Evolutionary conservation across 2,113 vertebrate genomes (phyloP).

Genomic region (Pseudorhombus dupliciocellatus): DNA sequence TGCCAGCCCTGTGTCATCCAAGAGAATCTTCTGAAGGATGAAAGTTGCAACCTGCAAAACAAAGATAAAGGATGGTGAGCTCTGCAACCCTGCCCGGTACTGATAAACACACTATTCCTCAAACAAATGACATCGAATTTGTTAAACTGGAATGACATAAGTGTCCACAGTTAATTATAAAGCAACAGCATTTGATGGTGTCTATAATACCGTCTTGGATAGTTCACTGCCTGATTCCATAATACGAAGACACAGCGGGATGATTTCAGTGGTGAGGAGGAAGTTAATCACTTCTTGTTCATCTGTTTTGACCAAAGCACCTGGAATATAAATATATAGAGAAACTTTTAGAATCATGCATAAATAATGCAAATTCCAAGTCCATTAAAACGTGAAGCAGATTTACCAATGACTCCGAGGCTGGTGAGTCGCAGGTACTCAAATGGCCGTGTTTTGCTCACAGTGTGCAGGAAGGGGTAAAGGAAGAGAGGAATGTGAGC

Average conservation of each 20-base stretch:
- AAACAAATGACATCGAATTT: too few species aligned
- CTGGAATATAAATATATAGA: constrained; percentile 69
- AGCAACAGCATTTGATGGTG: too few species aligned
- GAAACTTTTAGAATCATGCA: not conserved
- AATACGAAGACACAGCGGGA: constrained; percentile 96
- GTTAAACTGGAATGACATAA: too few species aligned
- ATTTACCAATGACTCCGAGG: constrained; percentile 93
- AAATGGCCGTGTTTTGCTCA: constrained; percentile 97
- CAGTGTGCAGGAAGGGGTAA: constrained; percentile 97
- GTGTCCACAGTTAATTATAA: too few species aligned
- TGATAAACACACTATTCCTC: not conserved
- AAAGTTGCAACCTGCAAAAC: constrained; percentile 92
- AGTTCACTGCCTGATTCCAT: constrained; percentile 99
- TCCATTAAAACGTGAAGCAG: not conserved
- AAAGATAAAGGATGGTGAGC: constrained; percentile 1
- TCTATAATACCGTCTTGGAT: constrained; percentile 90
- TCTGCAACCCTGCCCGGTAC: not conserved
- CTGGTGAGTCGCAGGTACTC: constrained; percentile 98
- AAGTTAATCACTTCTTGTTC: constrained; percentile 99
- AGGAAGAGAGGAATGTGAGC: constrained; percentile 98
- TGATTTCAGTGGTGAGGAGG: constrained; percentile 97
- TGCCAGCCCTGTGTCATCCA: constrained; percentile 97
- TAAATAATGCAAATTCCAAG: not conserved
- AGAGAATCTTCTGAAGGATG: constrained; percentile 96
- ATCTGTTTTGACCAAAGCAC: constrained; percentile 97